phyloP scores from a whole-genome alignment of 2,888 invertebrate species.

The Scaptomyza parva region DNA sequence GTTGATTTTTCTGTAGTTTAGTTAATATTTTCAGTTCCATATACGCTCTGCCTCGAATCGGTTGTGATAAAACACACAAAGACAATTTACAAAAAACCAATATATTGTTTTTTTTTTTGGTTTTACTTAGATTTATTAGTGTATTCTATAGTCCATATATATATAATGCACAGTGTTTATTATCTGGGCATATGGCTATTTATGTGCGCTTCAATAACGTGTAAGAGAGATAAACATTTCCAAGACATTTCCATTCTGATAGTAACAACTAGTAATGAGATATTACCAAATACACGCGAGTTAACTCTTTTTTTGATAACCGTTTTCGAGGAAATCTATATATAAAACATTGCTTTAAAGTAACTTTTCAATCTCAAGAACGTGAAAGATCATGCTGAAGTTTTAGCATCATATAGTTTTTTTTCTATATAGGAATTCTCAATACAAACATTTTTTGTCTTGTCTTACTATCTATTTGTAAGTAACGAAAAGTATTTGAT shows the following conservation, averaged over 20 bases:
- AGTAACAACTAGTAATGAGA: neutral
- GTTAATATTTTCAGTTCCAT: constrained; percentile 44
- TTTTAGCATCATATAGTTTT: neutral
- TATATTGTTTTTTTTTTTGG: neutral
- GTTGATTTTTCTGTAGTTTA: constrained; percentile 16
- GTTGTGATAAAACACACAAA: constrained; percentile 30
- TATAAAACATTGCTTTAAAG: neutral
- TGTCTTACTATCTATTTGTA: neutral
- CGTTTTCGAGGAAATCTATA: neutral
- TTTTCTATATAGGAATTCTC: neutral
- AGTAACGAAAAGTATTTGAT: constrained; percentile 9
- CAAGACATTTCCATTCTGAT: neutral
- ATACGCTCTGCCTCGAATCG: constrained; percentile 32
- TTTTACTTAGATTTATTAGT: constrained; percentile 1
- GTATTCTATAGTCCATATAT: neutral
- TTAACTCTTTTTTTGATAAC: neutral
- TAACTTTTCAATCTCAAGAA: no score
- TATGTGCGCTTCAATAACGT: constrained; percentile 18
- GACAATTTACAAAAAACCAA: neutral
- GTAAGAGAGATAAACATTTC: constrained; percentile 48
- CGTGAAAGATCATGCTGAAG: no score
- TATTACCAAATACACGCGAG: neutral
- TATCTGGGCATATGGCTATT: constrained; percentile 37
- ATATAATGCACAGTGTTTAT: constrained; percentile 28
- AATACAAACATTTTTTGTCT: neutral